Base-by-base conservation (phyloP, 2,113 vertebrate species). In the Thunnus thynnus region DNA sequence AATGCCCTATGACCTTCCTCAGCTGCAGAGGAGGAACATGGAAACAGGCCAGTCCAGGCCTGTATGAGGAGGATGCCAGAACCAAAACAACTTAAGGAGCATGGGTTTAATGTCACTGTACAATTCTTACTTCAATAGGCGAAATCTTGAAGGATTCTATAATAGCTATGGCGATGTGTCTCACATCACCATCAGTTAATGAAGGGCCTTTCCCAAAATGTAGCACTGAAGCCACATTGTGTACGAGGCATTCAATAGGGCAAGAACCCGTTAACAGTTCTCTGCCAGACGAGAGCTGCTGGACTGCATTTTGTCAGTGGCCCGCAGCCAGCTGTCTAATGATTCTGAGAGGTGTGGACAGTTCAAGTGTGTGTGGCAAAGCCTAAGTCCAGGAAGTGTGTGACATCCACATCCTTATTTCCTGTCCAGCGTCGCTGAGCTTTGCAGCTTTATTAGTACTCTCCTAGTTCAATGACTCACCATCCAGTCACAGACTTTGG, bases 351-450 rank as follows among this genome's bases (percentile, higher is more conserved):
- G 72, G 70, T 46, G 51, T 9, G 11, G 56, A 85, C 70, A 57
- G 30, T 74, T 62, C 64, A 77, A 76, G 36, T 41, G 69, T 52
- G 61, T 71, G 56, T 71, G 44, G 9, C 56, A 54, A 52, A 60
- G 57, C 54, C 32, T 71, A 78, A 84, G 80, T 84, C 84, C 83
- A 77, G 57, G 78, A 81, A 72, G 79, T 48, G n/a, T 75, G 56
- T 81, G 76, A 92, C 10, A n/a, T 83, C 69, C 62, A 61, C 27
- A 55, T 57, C 50, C 62, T 13, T 25, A 47, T 65, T 77, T 86
- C 75, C 76, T 76, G 63, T 57, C 56, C 47, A 76, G 73, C 56
- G 55, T 32, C 4, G 0, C 32, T 58, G 52, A 78, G 66, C 65
- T 70, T 75, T 14, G 71, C 2, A 0, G 47, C 62, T 76, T 89